Conservation (phyloP, 2,797 vertebrate genomes). For the Enteromius fasciolatus region DNA sequence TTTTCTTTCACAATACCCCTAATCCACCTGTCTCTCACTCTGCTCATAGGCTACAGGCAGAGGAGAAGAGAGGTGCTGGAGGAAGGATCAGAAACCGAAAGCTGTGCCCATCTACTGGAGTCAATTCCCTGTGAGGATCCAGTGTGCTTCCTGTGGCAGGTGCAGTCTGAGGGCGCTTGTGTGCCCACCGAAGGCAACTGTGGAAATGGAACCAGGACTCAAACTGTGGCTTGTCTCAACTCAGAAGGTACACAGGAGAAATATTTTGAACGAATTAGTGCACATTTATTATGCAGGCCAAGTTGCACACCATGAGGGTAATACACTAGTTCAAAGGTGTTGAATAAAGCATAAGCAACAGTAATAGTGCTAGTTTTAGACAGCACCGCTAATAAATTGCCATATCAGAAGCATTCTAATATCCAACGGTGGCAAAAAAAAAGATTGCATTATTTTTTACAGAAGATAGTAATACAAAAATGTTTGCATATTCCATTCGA, state of each 20-base stretch:
- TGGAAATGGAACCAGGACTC: conserved; percentile 81
- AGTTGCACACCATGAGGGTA: not conserved
- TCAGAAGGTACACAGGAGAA: conserved; percentile 74
- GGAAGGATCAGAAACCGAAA: conserved; percentile 73
- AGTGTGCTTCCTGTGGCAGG: conserved; percentile 82
- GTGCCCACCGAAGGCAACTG: conserved; percentile 78
- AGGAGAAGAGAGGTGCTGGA: conserved; percentile 82
- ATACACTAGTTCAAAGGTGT: not conserved
- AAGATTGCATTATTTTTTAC: not conserved
- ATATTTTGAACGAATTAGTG: not conserved
- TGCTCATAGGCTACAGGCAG: conserved; percentile 84
- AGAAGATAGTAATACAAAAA: not conserved
- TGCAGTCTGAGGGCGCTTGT: conserved; percentile 77
- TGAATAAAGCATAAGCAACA: not conserved
- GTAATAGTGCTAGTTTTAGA: not conserved
- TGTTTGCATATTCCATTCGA: not conserved
- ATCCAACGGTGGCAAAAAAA: not conserved
- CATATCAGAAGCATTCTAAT: not conserved
- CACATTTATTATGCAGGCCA: not conserved
- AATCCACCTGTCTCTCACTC: conserved; percentile 5
- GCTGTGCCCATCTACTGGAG: conserved; percentile 87
- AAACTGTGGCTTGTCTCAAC: conserved; percentile 80
- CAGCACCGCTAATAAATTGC: not conserved
- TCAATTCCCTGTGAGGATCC: conserved; percentile 89
- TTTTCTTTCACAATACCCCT: not conserved